These are phyloP conservation scores for Macrotis lagotis DNA, from an alignment of 2,113 vertebrate species.

Conservation along the genomic window DNA sequence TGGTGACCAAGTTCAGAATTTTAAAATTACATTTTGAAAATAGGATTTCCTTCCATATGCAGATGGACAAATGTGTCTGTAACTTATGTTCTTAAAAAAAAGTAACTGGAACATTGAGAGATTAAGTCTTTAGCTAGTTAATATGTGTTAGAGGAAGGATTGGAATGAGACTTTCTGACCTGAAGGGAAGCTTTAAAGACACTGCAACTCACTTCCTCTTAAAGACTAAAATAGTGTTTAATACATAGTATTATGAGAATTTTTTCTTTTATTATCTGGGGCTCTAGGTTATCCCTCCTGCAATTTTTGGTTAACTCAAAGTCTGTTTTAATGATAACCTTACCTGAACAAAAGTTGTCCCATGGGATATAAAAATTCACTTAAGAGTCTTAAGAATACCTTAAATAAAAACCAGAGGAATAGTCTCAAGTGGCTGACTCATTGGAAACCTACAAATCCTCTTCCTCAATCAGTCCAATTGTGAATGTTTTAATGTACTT, in stretches of 20 bases:
- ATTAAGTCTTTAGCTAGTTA: background rate
- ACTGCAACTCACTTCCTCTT: background rate
- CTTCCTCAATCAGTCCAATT: background rate
- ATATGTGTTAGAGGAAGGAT: background rate
- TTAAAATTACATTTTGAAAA: background rate
- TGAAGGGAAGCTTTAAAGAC: background rate
- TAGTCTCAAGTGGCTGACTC: background rate
- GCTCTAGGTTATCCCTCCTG: background rate
- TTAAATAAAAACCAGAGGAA: background rate
- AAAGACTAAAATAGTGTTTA: background rate
- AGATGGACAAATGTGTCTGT: background rate
- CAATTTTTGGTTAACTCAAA: background rate
- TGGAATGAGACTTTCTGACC: background rate
- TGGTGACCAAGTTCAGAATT: background rate
- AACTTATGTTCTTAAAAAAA: background rate
- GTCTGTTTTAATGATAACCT: background rate
- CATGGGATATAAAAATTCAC: background rate
- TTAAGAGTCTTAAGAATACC: background rate
- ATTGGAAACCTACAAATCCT: background rate
- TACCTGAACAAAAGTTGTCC: background rate
- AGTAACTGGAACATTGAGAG: background rate
- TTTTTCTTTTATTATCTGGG: background rate
- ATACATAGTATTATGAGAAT: background rate
- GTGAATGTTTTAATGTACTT: background rate
- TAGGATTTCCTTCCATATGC: background rate